These are phyloP conservation scores for Aphelocoma coerulescens DNA, from an alignment of 2,113 vertebrate species.

Conservation along the genomic window DNA sequence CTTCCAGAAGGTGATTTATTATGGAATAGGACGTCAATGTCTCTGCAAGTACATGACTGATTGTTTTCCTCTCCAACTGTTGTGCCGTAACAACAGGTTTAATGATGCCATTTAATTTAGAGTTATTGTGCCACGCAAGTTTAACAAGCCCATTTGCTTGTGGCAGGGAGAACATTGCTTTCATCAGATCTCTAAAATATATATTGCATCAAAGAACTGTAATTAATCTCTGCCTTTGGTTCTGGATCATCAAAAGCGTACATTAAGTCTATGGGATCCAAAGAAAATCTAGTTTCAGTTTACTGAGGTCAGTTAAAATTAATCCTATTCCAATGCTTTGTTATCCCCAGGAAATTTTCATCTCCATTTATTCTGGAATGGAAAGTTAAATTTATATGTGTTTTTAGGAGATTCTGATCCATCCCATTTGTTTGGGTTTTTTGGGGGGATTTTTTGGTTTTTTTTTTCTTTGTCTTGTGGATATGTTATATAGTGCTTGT, in stretches of 20 bases:
- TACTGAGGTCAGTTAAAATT: not conserved
- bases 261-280: not conserved
- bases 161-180: not conserved
- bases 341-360: not conserved
- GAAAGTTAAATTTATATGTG: not conserved
- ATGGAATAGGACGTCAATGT: not conserved
- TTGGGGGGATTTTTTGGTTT: too few relatives aligned
- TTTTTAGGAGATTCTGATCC: not conserved
- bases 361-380: not conserved
- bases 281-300: not conserved
- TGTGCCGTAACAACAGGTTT: not conserved
- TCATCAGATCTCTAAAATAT: not conserved
- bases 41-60: not conserved
- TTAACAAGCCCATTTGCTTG: not conserved
- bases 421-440: not conserved
- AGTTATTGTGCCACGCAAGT: not conserved
- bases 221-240: not conserved
- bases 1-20: not conserved
- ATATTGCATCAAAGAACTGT: not conserved
- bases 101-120: not conserved
- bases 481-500: not conserved
- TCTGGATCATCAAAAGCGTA: not conserved
- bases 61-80: not conserved
- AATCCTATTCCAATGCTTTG: not conserved
- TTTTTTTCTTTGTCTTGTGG: too few relatives aligned